Evolutionary conservation across 1,140 invertebrate species (phyloP), one percentile per base, ranked within the genome.

Genomic region (Musca vetustissima): DNA sequence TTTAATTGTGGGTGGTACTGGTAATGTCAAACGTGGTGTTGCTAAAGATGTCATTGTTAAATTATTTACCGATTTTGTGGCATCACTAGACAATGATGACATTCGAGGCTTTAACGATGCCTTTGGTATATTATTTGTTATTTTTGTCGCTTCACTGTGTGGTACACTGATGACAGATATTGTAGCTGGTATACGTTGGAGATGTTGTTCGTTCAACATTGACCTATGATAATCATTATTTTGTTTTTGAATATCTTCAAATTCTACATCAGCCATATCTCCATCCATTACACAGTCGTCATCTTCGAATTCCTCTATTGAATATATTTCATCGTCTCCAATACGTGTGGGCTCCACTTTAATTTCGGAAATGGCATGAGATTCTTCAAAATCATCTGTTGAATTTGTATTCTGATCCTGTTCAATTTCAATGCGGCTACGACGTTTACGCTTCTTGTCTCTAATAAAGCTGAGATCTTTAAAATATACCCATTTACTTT

Each of bases 11-110:
- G 25, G 6, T 32, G 6, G 77, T 76, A 66, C 73, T 75, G 17
- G 78, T 75, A 50, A 76, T 0, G 77, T 77, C 53, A 80, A 76
- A 55, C 67, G 78, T 61, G 78, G 72, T 4, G 78, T 79, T 64
- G 80, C 74, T 0, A n/a, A n/a, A n/a, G 75, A 70, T 0, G 74
- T 68, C 25, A 76, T 1, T 0, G 78, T 78, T 70, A 28, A 28
- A 28, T 28, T 28, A 28, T 28, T 79, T 76, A 9, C 75, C 76
- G 36, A 13, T 8, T 43, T 43, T 28, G 28, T 8, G 8, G 28
- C 8, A 4, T 28, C 28, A 8, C 6, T 43, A 13, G 36, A 1
- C 7, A 13, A 43, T 43, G 28, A 32, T 32, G 36, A 2, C 11
- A 7, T 43, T 11, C 13, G 36, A 11, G 36, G 6, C 4, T 61